These are phyloP conservation scores for Agrilus mali DNA, from an alignment of 2,888 invertebrate species.

Conservation along the genomic window DNA sequence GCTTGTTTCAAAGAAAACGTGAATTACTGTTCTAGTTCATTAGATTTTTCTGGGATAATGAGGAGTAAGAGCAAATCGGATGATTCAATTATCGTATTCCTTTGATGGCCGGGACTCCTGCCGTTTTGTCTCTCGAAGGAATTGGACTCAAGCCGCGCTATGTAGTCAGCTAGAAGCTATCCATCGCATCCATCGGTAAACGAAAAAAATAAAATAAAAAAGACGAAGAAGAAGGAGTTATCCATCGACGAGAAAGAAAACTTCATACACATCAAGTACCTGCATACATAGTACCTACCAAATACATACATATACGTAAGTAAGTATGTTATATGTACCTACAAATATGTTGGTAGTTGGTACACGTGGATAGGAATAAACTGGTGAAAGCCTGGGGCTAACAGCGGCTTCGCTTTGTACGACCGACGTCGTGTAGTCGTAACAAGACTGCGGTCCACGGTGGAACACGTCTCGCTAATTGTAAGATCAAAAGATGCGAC, in stretches of 20 bases:
- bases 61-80: too few relatives aligned
- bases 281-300: neutral
- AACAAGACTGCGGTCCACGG: slow-evolving; percentile 9
- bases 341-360: neutral
- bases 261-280: too few relatives aligned
- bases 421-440: too few relatives aligned
- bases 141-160: too few relatives aligned
- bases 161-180: slow-evolving; percentile 2
- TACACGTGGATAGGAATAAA: neutral
- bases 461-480: slow-evolving; percentile 28
- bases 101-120: too few relatives aligned
- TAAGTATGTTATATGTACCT: neutral
- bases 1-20: too few relatives aligned
- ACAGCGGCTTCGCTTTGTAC: too few relatives aligned
- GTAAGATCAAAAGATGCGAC: slow-evolving; percentile 21
- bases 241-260: neutral
- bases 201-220: neutral
- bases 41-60: too few relatives aligned
- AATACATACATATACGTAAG: neutral
- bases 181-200: slow-evolving; percentile 12
- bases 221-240: slow-evolving; percentile 16
- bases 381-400: neutral
- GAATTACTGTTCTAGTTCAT: too few relatives aligned
- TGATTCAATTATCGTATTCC: too few relatives aligned
- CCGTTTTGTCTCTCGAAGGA: too few relatives aligned